Percentiles rank a stretch among this genome's conserved stretches.
phyloP scores from a whole-genome alignment of 2,113 vertebrate species.

The Elephas maximus region DNA sequence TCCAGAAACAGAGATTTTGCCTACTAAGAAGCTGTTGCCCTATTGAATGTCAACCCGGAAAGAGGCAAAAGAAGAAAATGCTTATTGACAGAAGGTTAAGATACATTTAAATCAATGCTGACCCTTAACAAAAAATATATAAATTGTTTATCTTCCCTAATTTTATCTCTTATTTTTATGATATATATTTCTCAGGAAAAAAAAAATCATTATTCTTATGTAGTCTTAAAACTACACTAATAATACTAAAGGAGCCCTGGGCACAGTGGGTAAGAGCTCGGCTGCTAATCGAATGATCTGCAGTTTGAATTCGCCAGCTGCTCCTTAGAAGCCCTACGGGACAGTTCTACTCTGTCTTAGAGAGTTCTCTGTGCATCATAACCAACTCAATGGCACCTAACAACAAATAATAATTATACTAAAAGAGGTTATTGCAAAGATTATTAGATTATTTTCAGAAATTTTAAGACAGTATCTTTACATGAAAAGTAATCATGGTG shows the following conservation, averaged over 20 bases:
- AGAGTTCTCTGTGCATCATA: too few relatives aligned
- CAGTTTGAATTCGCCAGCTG: too few relatives aligned
- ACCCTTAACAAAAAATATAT: background rate
- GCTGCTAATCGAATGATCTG: too few relatives aligned
- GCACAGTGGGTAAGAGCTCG: too few relatives aligned
- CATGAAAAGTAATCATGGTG: background rate
- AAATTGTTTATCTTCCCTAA: background rate
- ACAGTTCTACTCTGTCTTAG: too few relatives aligned
- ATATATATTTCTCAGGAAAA: background rate
- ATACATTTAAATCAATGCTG: background rate
- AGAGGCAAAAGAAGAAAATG: background rate
- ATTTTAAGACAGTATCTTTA: background rate
- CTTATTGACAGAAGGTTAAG: background rate
- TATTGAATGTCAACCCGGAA: background rate
- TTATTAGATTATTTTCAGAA: background rate
- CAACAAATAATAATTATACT: background rate
- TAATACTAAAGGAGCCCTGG: background rate
- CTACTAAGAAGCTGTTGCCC: background rate
- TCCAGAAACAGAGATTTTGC: background rate
- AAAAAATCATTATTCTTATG: background rate
- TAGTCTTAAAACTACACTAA: background rate
- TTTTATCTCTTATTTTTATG: conserved; percentile 18
- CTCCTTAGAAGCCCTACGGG: too few relatives aligned
- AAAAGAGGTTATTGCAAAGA: background rate
- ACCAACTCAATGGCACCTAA: too few relatives aligned